phyloP scores from a whole-genome alignment of 2,888 invertebrate species.

The Dicyrtoma fusca region DNA sequence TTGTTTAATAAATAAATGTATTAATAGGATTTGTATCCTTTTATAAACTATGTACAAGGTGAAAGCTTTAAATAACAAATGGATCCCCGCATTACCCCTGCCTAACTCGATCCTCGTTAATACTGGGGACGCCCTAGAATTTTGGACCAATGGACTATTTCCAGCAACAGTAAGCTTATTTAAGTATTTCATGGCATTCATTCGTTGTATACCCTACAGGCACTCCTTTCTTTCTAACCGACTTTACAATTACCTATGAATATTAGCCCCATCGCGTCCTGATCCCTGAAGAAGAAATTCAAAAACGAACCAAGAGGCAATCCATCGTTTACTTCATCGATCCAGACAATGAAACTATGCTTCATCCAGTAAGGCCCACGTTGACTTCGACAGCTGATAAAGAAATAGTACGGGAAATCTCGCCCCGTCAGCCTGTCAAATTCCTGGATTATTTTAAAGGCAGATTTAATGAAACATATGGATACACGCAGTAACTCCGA shows the following conservation, averaged over 20 bases:
- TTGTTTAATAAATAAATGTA: too few relatives aligned
- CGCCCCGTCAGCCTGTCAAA: conserved; percentile 8
- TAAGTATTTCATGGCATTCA: too few relatives aligned
- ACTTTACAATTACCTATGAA: too few relatives aligned
- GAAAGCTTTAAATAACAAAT: conserved; percentile 53
- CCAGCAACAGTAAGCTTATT: conserved; percentile 58
- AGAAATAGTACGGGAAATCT: conserved; percentile 21
- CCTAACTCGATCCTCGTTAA: conserved; percentile 59
- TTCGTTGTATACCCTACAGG: too few relatives aligned
- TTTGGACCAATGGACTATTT: conserved; percentile 59
- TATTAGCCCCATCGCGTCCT: conserved; percentile 57
- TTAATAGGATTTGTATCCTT: too few relatives aligned
- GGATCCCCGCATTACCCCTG: conserved; percentile 58
- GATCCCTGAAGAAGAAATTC: conserved; percentile 55
- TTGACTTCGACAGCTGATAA: conserved; percentile 2
- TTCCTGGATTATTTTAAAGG: conserved; percentile 41
- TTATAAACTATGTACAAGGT: conserved; percentile 48
- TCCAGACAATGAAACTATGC: conserved; percentile 55
- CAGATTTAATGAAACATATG: conserved; percentile 31
- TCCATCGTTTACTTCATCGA: conserved; percentile 58
- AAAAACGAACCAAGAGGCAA: conserved; percentile 46
- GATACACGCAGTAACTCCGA: too few relatives aligned
- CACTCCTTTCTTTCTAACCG: too few relatives aligned
- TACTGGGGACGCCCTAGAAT: conserved; percentile 59
- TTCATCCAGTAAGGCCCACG: conserved; percentile 47